phyloP scores from a whole-genome alignment of 2,113 vertebrate genomes.

The Hirundichthys speculiger region DNA sequence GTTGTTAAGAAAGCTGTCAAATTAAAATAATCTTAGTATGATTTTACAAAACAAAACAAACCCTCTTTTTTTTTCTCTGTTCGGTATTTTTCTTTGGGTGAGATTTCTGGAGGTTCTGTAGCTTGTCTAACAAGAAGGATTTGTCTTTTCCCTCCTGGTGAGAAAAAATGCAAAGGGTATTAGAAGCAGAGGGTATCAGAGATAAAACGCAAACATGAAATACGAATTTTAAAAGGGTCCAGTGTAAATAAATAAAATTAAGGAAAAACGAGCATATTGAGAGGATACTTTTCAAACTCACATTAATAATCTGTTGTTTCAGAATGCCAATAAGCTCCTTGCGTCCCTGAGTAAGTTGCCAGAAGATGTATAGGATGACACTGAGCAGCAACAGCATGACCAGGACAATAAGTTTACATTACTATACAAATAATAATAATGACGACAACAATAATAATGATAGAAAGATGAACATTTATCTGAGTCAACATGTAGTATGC shows the following conservation, averaged over 20 bases:
- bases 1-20: background rate
- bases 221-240: background rate
- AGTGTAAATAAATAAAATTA: background rate
- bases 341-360: slow-evolving; percentile 88
- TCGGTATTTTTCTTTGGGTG: slow-evolving; percentile 21
- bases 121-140: slow-evolving; percentile 82
- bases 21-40: background rate
- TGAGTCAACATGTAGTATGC: background rate
- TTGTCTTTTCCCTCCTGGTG: slow-evolving; percentile 91
- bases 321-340: slow-evolving; percentile 82
- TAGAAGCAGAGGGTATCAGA: background rate
- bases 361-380: slow-evolving; percentile 87
- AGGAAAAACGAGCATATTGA: background rate
- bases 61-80: slow-evolving; percentile 54
- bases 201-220: background rate
- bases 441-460: too few relatives aligned
- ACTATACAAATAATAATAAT: background rate
- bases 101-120: slow-evolving; percentile 73
- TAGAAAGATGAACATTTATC: background rate
- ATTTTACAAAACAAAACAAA: slow-evolving; percentile 25
- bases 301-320: slow-evolving; percentile 86
- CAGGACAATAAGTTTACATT: background rate
- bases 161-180: background rate
- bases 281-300: slow-evolving; percentile 72
- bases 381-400: slow-evolving; percentile 64